Evolutionary conservation across 2,113 vertebrate genomes (phyloP), one percentile per base, ranked within the genome.

Genomic region (Sceloporus undulatus): DNA sequence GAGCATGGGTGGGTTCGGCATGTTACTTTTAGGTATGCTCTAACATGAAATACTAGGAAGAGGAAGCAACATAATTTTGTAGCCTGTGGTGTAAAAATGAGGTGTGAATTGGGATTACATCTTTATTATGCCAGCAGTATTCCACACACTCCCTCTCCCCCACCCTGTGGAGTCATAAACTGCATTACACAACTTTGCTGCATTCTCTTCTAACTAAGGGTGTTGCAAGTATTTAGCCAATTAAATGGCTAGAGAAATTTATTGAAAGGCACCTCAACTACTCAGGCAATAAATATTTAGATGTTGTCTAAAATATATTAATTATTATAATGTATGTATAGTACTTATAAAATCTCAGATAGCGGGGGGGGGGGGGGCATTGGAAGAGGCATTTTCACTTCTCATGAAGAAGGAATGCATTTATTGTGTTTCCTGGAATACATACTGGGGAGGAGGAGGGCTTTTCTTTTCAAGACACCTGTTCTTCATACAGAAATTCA

Each of bases 121-220:
- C 91, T 29, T 94, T 90, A 90, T 92, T 75, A 88, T 91, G 91
- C 87, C 88, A 93, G 76, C 92, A 88, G 89, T 9, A 82, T 56
- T 87, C 92, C 89, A 90, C 91, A 94, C 90, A 89, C 91, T 82
- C 88, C 74, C 78, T 85, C 84, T 94, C 8, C 68, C 93, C 92
- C 94, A 93, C 91, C 95, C 94, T 91, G 87, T 82, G 89, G 82
- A 95, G 91, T 94, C 95, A 96, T 91, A 92, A 89, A 76, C 86
- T 91, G 87, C 82, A 91, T 94, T 93, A 95, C 91, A 96, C 52
- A 27, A 48, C 56, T 68, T 52, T 77, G 25, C 19, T 65, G 13
- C 19, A 52, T 66, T 66, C 27, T 21, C 34, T 87, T n/a, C n/a
- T 38, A 70, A 76, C 11, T 52, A 40, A 34, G 54, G 34, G 21